phyloP scores from a whole-genome alignment of 2,888 invertebrate species.

The Eupeodes luniger region DNA sequence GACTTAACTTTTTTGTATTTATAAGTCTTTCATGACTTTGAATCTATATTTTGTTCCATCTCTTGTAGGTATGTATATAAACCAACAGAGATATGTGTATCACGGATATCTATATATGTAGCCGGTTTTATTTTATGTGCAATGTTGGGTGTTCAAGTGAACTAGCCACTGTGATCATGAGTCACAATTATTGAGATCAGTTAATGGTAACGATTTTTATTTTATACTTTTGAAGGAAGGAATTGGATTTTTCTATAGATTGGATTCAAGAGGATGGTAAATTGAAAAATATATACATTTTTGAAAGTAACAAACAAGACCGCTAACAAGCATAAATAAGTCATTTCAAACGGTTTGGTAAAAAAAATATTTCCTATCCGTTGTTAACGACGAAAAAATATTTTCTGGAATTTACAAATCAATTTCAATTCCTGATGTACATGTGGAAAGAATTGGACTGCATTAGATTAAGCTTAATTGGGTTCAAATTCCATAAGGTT shows the following conservation, averaged over 20 bases:
- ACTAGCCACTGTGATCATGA: slow-evolving; percentile 63
- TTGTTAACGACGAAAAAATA: too few species aligned
- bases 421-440: too few species aligned
- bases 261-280: background rate
- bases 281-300: slow-evolving; percentile 6
- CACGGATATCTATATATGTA: background rate
- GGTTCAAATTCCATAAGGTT: too few species aligned
- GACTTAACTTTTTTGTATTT: background rate
- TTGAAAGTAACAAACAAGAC: background rate
- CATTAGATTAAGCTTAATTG: too few species aligned
- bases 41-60: slow-evolving; percentile 38
- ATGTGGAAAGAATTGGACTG: too few species aligned
- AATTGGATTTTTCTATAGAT: background rate
- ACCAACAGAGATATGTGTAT: too few species aligned
- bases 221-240: slow-evolving; percentile 3
- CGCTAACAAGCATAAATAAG: background rate
- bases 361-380: too few species aligned
- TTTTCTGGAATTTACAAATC: too few species aligned
- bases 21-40: slow-evolving; percentile 27
- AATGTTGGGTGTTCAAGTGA: slow-evolving; percentile 62
- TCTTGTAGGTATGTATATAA: background rate
- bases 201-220: slow-evolving; percentile 61
- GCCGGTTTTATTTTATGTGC: slow-evolving; percentile 49
- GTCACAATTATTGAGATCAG: slow-evolving; percentile 72
- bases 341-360: background rate